Percentiles rank a stretch among this genome's conserved stretches.
Evolutionary conservation across 2,888 invertebrate genomes (phyloP).

Genomic region (Cantharis lateralis): DNA sequence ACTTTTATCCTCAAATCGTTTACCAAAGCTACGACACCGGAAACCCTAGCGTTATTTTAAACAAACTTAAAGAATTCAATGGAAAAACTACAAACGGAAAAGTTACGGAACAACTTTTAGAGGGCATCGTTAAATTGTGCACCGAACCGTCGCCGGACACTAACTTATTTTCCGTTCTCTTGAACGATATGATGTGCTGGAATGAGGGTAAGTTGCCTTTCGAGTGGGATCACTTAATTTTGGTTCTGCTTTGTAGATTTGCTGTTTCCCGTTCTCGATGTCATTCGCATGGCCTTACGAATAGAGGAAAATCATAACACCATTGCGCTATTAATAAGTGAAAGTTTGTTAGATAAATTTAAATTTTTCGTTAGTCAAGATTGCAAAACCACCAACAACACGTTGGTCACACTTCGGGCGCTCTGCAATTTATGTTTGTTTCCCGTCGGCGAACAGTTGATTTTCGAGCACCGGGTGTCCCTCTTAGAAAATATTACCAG

Average conservation of each 20-base stretch:
- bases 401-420: conserved; percentile 76
- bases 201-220: conserved; percentile 63
- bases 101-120: conserved; percentile 62
- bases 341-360: conserved; percentile 46
- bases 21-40: conserved; percentile 79
- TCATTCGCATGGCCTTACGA: conserved; percentile 81
- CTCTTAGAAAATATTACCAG: conserved; percentile 61
- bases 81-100: conserved; percentile 61
- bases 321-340: conserved; percentile 57
- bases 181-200: conserved; percentile 67
- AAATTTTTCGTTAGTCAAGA: conserved; percentile 43
- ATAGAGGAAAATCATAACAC: conserved; percentile 59
- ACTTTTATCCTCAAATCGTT: conserved; percentile 54
- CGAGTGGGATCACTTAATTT: neutral
- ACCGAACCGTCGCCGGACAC: conserved; percentile 48
- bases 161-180: neutral
- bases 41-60: conserved; percentile 73
- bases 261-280: conserved; percentile 87
- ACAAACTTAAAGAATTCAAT: conserved; percentile 77
- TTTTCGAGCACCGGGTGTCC: conserved; percentile 62
- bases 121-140: conserved; percentile 68
- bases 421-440: conserved; percentile 83
- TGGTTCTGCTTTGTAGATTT: conserved; percentile 61
- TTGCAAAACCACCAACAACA: conserved; percentile 67
- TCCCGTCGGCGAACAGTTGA: conserved; percentile 66